These are phyloP conservation scores for Marronus borbonicus DNA, from an alignment of 2,888 invertebrate species.

Conservation along the genomic window DNA sequence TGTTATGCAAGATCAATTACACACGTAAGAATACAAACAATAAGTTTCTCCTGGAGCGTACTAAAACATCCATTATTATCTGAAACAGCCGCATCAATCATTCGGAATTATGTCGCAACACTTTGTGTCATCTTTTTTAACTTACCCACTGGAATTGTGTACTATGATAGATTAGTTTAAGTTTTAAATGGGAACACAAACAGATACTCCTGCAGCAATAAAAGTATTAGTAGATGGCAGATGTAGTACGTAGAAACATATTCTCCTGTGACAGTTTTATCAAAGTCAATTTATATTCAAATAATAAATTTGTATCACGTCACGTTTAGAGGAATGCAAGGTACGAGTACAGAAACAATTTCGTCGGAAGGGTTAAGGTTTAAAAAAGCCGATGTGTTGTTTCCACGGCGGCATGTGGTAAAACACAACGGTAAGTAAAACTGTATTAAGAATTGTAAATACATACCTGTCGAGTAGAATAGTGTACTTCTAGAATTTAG, in stretches of 20 bases:
- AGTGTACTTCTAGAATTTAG: too few species aligned
- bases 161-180: conserved; percentile 42
- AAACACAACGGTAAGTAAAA: too few species aligned
- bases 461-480: too few species aligned
- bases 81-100: conserved; percentile 40
- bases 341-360: too few species aligned
- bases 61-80: conserved; percentile 26
- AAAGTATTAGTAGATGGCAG: background rate
- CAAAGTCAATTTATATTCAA: conserved; percentile 19
- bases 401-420: too few species aligned
- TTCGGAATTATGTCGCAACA: conserved; percentile 40
- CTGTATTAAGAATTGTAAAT: too few species aligned
- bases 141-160: conserved; percentile 41
- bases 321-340: background rate
- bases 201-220: conserved; percentile 1
- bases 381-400: too few species aligned
- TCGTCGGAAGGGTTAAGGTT: too few species aligned
- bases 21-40: conserved; percentile 18
- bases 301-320: background rate
- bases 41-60: conserved; percentile 3
- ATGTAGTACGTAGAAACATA: conserved; percentile 1
- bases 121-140: conserved; percentile 38
- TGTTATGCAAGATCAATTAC: conserved; percentile 30
- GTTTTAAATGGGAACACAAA: conserved; percentile 16
- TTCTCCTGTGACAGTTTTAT: conserved; percentile 19